A percentile compares a stretch with the other conserved stretches of the same genome.
Evolutionary conservation across 2,113 vertebrate species (phyloP).

Genomic region (Gymnocephalus cernua): DNA sequence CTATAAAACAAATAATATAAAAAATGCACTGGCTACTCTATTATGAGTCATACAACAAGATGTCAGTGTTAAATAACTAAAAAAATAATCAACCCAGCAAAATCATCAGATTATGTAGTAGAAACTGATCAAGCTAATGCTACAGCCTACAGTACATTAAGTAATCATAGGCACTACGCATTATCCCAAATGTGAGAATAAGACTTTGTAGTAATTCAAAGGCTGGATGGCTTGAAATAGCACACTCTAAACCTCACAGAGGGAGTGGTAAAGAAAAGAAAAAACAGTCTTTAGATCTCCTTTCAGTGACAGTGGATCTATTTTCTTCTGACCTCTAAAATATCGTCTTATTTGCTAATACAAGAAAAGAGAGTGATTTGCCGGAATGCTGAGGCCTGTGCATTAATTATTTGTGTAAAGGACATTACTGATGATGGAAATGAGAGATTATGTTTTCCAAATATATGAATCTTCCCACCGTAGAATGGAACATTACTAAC

Average conservation of each 20-base stretch:
- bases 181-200: conserved; percentile 23
- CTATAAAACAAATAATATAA: not conserved
- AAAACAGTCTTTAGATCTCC: not conserved
- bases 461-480: not conserved
- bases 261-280: not conserved
- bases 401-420: not conserved
- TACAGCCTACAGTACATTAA: conserved; percentile 4
- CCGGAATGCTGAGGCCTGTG: not conserved
- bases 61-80: conserved; percentile 16
- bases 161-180: conserved; percentile 1
- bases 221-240: conserved; percentile 19
- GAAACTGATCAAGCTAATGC: conserved; percentile 3
- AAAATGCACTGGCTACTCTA: not conserved
- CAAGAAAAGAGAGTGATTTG: not conserved
- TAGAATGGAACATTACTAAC: not conserved
- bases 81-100: not conserved
- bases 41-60: conserved; percentile 3
- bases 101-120: not conserved
- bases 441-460: not conserved
- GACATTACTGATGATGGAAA: not conserved
- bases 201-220: conserved; percentile 41
- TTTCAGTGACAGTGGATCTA: not conserved
- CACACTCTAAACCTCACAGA: not conserved
- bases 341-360: not conserved
- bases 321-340: not conserved